Evolutionary conservation across 1,140 invertebrate species (phyloP).

Genomic region (Kradibia gibbosae): DNA sequence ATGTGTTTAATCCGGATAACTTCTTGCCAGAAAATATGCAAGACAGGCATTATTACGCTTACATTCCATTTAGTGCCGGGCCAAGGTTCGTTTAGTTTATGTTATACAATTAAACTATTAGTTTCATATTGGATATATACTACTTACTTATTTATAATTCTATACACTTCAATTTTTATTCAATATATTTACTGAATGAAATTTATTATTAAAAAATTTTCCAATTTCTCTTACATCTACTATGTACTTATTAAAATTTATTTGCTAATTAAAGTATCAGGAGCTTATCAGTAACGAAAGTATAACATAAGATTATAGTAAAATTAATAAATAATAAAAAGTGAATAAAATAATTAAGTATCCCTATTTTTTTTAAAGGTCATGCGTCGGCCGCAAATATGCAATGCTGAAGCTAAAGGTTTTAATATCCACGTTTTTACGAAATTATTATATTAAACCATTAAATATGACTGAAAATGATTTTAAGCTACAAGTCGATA

Average conservation of each 20-base stretch:
- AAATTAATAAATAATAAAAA: too few relatives aligned
- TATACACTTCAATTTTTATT: too few relatives aligned
- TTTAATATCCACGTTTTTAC: constrained; percentile 76
- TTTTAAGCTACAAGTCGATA: constrained; percentile 69
- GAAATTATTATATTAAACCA: constrained; percentile 75
- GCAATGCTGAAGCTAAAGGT: constrained; percentile 80
- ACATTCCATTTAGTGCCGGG: constrained; percentile 92
- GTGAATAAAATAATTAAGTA: neutral
- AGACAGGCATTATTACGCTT: constrained; percentile 87
- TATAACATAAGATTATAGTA: too few relatives aligned
- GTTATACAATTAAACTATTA: neutral
- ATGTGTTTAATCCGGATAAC: constrained; percentile 91
- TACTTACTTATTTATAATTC: too few relatives aligned
- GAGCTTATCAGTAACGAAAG: too few relatives aligned
- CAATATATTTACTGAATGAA: too few relatives aligned
- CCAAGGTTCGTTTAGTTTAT: constrained; percentile 77
- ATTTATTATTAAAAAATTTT: too few relatives aligned
- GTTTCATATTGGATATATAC: too few relatives aligned
- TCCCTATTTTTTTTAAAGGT: constrained; percentile 57
- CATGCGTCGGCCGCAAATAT: constrained; percentile 79
- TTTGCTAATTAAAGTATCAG: too few relatives aligned
- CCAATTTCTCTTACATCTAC: too few relatives aligned
- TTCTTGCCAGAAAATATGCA: constrained; percentile 88
- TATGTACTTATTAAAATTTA: too few relatives aligned
- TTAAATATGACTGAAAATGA: constrained; percentile 66